These are phyloP conservation scores for Oreochromis aureus DNA, from an alignment of 2,113 vertebrate genomes.

Conservation along the genomic window DNA sequence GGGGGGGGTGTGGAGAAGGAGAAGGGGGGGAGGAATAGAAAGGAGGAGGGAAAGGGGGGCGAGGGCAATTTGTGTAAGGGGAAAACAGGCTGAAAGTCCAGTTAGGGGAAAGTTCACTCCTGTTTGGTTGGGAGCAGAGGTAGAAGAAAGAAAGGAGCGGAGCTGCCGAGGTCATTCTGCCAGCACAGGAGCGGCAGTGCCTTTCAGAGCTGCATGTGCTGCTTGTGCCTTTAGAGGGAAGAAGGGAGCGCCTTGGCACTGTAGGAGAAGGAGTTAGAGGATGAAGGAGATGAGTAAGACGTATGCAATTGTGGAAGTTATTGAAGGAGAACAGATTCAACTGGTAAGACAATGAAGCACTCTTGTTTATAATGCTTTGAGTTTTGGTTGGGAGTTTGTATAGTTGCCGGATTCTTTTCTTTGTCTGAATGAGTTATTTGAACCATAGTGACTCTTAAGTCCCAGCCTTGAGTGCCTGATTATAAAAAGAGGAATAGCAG, in stretches of 20 bases:
- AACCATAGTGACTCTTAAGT: constrained; percentile 31
- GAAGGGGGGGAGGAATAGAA: neutral
- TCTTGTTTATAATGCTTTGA: neutral
- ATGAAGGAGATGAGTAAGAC: constrained; percentile 77
- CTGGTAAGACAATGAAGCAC: constrained; percentile 65
- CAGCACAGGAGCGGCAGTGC: neutral
- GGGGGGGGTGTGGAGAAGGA: neutral
- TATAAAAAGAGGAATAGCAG: constrained; percentile 23
- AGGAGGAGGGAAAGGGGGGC: constrained; percentile 36
- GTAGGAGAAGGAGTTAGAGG: constrained; percentile 27
- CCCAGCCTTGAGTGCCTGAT: constrained; percentile 47
- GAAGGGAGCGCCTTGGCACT: neutral
- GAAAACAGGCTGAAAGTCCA: constrained; percentile 79
- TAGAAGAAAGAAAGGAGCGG: constrained; percentile 56
- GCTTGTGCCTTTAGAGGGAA: neutral
- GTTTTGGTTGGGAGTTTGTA: neutral
- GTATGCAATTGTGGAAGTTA: constrained; percentile 75
- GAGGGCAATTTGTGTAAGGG: constrained; percentile 53
- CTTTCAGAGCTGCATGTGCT: constrained; percentile 17
- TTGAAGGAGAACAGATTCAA: constrained; percentile 77
- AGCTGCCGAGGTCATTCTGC: constrained; percentile 50
- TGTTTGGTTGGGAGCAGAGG: constrained; percentile 53
- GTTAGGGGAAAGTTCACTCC: constrained; percentile 77
- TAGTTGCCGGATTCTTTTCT: neutral
- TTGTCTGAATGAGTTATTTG: neutral